Evolutionary conservation across 2,113 vertebrate species (phyloP).

Genomic region (Trichomycterus rosablanca): DNA sequence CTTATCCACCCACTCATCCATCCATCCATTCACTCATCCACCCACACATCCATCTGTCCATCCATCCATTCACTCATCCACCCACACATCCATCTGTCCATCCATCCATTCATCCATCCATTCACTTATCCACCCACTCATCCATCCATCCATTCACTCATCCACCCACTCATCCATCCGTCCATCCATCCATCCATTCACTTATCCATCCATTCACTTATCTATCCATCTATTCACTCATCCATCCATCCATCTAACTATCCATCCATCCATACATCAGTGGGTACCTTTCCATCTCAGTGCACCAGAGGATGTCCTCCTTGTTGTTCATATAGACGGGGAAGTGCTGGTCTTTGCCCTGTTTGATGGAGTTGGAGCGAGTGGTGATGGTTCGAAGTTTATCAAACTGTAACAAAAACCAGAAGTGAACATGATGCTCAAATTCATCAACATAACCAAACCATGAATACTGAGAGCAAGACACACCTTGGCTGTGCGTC

Average conservation of each 20-base stretch:
- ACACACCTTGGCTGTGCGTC: constrained; percentile 91
- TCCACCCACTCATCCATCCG: constrained; percentile 33
- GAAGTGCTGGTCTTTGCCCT: constrained; percentile 99
- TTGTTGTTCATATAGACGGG: constrained; percentile 98
- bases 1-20: not conserved
- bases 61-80: too few species aligned
- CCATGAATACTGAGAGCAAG: not conserved
- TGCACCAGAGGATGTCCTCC: constrained; percentile 98
- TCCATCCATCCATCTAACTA: not conserved
- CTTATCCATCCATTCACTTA: not conserved
- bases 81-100: not conserved
- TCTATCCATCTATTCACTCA: not conserved
- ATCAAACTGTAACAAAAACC: constrained; percentile 83
- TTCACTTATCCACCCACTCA: not conserved
- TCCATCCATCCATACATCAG: not conserved
- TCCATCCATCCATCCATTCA: not conserved
- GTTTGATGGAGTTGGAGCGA: constrained; percentile 99
- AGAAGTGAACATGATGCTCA: not conserved
- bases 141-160: not conserved
- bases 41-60: not conserved
- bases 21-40: not conserved
- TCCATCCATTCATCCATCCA: too few species aligned
- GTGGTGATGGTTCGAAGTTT: constrained; percentile 99
- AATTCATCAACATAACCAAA: too few species aligned
- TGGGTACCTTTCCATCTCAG: constrained; percentile 94